Conservation (phyloP, 2,797 vertebrate genomes). For the Acanthurus leucopareius region DNA sequence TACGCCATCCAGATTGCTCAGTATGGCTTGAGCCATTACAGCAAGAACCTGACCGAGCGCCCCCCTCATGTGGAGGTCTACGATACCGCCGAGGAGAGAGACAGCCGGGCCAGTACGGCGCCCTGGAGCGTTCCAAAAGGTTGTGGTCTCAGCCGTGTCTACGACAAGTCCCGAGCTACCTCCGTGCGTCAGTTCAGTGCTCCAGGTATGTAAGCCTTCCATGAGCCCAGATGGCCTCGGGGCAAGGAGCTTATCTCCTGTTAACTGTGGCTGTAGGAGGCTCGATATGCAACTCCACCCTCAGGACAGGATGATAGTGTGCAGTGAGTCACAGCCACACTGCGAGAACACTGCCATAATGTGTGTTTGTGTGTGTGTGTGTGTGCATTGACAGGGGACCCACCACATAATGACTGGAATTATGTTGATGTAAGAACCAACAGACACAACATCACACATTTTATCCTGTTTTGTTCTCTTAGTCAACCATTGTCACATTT, state of each 20-base stretch:
- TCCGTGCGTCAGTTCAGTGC: constrained; percentile 91
- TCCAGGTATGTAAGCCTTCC: constrained; percentile 86
- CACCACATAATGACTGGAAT: constrained; percentile 38
- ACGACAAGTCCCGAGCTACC: constrained; percentile 88
- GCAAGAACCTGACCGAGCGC: constrained; percentile 97
- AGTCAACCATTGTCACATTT: constrained; percentile 35
- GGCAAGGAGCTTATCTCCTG: constrained; percentile 66
- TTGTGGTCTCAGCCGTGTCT: constrained; percentile 86
- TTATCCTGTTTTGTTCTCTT: constrained; percentile 31
- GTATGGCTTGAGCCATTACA: constrained; percentile 98
- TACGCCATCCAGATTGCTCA: constrained; percentile 99
- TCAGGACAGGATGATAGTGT: constrained; percentile 56
- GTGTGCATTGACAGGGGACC: constrained; percentile 34
- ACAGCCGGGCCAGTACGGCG: constrained; percentile 66
- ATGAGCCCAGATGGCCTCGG: constrained; percentile 39
- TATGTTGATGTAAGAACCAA: constrained; percentile 40
- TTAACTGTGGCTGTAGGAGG: constrained; percentile 58
- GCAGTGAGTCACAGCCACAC: constrained; percentile 46
- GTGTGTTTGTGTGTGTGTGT: background rate
- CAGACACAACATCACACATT: constrained; percentile 24
- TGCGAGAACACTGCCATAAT: constrained; percentile 27
- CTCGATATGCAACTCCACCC: constrained; percentile 45
- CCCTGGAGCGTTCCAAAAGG: constrained; percentile 91
- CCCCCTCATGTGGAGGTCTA: constrained; percentile 93
- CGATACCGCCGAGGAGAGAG: constrained; percentile 90